Evolutionary conservation across 2,888 invertebrate genomes (phyloP).

Genomic region (Scaptomyza caliginosa): DNA sequence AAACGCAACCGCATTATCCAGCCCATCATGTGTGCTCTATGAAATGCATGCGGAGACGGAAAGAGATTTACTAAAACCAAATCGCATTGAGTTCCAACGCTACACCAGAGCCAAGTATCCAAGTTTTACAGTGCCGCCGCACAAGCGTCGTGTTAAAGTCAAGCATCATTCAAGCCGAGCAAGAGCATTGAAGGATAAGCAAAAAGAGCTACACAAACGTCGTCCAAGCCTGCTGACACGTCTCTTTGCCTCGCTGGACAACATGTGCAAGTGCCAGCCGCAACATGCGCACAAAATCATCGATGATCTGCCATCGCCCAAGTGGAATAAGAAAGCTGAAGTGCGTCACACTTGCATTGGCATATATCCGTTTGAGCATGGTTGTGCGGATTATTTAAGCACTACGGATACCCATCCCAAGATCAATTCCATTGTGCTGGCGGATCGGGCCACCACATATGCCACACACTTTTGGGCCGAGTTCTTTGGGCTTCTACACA

Average conservation of each 20-base stretch:
- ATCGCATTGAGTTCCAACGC: slow-evolving; percentile 81
- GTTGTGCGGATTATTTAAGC: slow-evolving; percentile 87
- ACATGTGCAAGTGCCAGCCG: slow-evolving; percentile 68
- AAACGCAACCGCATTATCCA: slow-evolving; percentile 23
- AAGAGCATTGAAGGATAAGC: background rate
- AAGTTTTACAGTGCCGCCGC: slow-evolving; percentile 26
- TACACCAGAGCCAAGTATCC: slow-evolving; percentile 53
- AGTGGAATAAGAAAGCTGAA: slow-evolving; percentile 61
- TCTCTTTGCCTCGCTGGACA: slow-evolving; percentile 64
- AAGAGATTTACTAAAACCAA: slow-evolving; percentile 59
- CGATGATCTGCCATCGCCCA: slow-evolving; percentile 71
- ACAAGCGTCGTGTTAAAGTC: slow-evolving; percentile 24
- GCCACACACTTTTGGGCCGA: slow-evolving; percentile 89
- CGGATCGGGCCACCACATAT: slow-evolving; percentile 86
- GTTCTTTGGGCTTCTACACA: slow-evolving; percentile 87
- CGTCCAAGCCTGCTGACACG: slow-evolving; percentile 54
- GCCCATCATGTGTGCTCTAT: slow-evolving; percentile 70
- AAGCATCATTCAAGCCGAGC: slow-evolving; percentile 10
- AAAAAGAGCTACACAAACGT: slow-evolving; percentile 13
- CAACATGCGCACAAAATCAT: slow-evolving; percentile 49
- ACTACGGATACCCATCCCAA: slow-evolving; percentile 88
- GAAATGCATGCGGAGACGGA: slow-evolving; percentile 75
- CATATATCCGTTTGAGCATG: slow-evolving; percentile 89
- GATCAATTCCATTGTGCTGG: slow-evolving; percentile 85
- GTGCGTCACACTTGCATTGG: slow-evolving; percentile 84